A percentile compares a stretch with the other conserved stretches of the same genome.
phyloP scores from a whole-genome alignment of 2,113 vertebrate genomes.

The Clarias magur region DNA sequence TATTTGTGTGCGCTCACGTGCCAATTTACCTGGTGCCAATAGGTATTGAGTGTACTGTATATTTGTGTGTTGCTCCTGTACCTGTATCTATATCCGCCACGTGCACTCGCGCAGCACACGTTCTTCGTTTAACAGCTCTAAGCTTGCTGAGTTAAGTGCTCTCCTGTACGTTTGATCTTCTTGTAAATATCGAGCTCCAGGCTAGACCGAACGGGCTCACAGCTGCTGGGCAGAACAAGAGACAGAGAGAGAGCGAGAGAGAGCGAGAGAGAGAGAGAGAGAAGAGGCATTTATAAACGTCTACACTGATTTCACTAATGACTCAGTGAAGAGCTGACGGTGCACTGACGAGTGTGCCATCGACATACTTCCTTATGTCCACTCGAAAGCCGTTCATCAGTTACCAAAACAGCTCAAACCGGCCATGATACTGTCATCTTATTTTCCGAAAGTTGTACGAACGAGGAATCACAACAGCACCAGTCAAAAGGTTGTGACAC shows the following conservation, averaged over 20 bases:
- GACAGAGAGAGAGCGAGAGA: too few species aligned
- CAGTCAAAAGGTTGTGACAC: too few species aligned
- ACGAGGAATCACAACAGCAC: not conserved
- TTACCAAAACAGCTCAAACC: not conserved
- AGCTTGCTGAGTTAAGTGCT: conserved; percentile 49
- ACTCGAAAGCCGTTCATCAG: not conserved
- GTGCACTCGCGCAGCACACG: conserved; percentile 14
- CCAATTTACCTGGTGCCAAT: not conserved
- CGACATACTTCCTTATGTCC: not conserved
- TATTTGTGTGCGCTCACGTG: too few species aligned
- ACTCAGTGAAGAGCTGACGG: not conserved
- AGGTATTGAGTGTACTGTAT: not conserved
- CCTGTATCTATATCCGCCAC: conserved; percentile 39
- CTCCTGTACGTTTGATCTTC: conserved; percentile 53
- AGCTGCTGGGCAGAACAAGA: conserved; percentile 24
- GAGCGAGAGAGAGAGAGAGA: not conserved
- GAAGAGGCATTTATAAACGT: not conserved
- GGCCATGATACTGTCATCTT: too few species aligned
- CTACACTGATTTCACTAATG: not conserved
- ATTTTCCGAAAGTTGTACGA: not conserved
- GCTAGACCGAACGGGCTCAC: conserved; percentile 6
- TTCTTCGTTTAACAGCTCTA: conserved; percentile 44
- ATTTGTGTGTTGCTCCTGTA: conserved; percentile 8
- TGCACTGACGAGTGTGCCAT: too few species aligned
- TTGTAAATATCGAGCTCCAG: conserved; percentile 43